Percentiles rank a stretch among this genome's conserved stretches.
Conservation (phyloP, 1,140 invertebrate genomes). For the Habropoda laboriosa region DNA sequence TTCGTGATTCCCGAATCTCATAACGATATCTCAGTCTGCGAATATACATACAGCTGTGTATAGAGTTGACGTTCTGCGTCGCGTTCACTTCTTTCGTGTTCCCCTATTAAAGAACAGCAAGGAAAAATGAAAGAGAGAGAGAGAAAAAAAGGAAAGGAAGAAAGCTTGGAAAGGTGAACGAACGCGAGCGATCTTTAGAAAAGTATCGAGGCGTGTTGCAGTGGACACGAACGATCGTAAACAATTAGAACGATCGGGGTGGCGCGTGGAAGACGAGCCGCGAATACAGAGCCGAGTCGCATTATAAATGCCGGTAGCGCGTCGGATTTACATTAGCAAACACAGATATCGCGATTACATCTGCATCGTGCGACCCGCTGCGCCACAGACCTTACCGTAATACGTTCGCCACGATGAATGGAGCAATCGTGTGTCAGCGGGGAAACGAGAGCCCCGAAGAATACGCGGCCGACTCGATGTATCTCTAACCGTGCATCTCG, state of each 20-base stretch:
- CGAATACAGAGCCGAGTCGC: conserved; percentile 14
- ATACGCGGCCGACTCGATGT: background rate
- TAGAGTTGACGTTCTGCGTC: no score
- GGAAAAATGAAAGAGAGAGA: background rate
- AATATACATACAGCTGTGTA: no score
- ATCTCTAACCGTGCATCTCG: conserved; percentile 1
- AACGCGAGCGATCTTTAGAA: background rate
- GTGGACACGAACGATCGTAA: conserved; percentile 26
- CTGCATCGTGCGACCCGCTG: conserved; percentile 50
- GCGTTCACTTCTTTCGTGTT: no score
- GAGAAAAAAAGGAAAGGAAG: background rate
- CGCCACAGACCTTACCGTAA: conserved; percentile 37
- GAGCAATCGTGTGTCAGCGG: conserved; percentile 42
- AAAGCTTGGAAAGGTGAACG: background rate
- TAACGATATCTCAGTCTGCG: conserved; percentile 30
- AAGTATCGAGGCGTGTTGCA: background rate
- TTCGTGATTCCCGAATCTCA: conserved; percentile 12
- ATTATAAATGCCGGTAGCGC: conserved; percentile 56
- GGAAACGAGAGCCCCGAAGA: conserved; percentile 36
- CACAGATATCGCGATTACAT: conserved; percentile 60
- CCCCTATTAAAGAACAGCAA: no score
- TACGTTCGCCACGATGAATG: conserved; percentile 52
- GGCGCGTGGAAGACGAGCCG: conserved; percentile 7
- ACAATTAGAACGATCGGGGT: conserved; percentile 34
- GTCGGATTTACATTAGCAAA: conserved; percentile 56